Conservation (phyloP, 2,888 invertebrate genomes). For the Anoplius nigerrimus region DNA sequence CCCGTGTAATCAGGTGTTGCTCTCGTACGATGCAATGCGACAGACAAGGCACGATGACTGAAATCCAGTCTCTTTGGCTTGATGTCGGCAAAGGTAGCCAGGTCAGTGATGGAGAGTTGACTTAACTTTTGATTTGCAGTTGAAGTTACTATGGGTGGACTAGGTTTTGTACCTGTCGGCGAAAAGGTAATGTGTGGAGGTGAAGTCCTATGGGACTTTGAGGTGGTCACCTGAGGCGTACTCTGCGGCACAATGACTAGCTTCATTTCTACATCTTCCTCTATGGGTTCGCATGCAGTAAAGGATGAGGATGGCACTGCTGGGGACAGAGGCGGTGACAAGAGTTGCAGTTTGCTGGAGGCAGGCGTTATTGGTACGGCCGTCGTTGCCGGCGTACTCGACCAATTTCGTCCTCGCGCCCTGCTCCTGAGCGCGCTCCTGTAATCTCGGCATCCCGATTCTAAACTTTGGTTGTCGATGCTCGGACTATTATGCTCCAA, state of each 20-base stretch:
- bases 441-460: conserved; percentile 6
- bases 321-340: conserved; percentile 61
- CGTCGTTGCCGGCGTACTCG: conserved; percentile 18
- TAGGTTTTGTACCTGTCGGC: conserved; percentile 52
- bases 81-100: conserved; percentile 48
- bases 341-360: conserved; percentile 48
- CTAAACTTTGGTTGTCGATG: conserved; percentile 2
- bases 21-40: conserved; percentile 49
- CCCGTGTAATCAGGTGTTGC: conserved; percentile 63
- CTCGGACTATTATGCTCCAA: conserved; percentile 25
- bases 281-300: conserved; percentile 56
- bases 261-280: conserved; percentile 62
- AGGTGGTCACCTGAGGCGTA: conserved; percentile 50
- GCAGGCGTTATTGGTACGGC: conserved; percentile 57
- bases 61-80: conserved; percentile 69
- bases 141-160: conserved; percentile 44
- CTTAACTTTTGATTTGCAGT: conserved; percentile 54
- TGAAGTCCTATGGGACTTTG: conserved; percentile 30
- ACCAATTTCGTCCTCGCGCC: conserved; percentile 25
- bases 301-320: conserved; percentile 60
- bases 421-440: conserved; percentile 18
- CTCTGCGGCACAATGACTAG: conserved; percentile 62
- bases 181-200: conserved; percentile 42
- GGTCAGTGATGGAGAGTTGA: conserved; percentile 56
- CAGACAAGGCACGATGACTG: conserved; percentile 49